These are phyloP conservation scores for Bufo bufo DNA, from an alignment of 2,113 vertebrate species.

Conservation along the genomic window DNA sequence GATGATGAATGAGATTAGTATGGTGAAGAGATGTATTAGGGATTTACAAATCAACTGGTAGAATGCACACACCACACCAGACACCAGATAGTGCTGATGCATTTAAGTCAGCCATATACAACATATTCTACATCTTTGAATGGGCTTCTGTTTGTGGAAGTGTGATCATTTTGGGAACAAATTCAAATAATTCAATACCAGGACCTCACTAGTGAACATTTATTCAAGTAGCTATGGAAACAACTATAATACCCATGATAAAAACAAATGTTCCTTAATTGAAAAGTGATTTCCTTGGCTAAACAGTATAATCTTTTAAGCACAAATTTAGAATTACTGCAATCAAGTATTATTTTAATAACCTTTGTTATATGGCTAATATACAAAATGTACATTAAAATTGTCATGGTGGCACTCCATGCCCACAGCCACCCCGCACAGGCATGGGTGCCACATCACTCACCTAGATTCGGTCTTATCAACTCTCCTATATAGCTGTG, in stretches of 20 bases:
- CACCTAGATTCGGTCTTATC: too few relatives aligned
- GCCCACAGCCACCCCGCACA: too few relatives aligned
- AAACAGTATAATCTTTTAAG: background rate
- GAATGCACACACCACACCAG: constrained; percentile 66
- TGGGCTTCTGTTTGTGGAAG: background rate
- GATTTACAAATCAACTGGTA: constrained; percentile 75
- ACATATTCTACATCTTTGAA: constrained; percentile 63
- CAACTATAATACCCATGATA: background rate
- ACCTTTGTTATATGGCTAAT: too few relatives aligned
- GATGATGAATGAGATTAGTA: constrained; percentile 84
- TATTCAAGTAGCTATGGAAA: background rate
- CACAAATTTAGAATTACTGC: background rate
- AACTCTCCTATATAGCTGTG: too few relatives aligned
- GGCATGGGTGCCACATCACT: too few relatives aligned
- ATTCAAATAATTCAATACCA: background rate
- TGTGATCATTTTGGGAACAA: background rate
- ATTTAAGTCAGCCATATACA: constrained; percentile 64
- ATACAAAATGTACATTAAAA: too few relatives aligned
- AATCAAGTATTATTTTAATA: background rate
- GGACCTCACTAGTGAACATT: background rate
- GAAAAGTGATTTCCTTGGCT: background rate
- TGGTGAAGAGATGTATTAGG: constrained; percentile 80
- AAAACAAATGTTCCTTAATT: constrained; percentile 3
- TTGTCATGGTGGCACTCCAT: too few relatives aligned
- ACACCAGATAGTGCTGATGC: constrained; percentile 64